Evolutionary conservation across 2,113 vertebrate species (phyloP), one percentile per base, ranked within the genome.

Genomic region (Xyliphius kryptos): DNA sequence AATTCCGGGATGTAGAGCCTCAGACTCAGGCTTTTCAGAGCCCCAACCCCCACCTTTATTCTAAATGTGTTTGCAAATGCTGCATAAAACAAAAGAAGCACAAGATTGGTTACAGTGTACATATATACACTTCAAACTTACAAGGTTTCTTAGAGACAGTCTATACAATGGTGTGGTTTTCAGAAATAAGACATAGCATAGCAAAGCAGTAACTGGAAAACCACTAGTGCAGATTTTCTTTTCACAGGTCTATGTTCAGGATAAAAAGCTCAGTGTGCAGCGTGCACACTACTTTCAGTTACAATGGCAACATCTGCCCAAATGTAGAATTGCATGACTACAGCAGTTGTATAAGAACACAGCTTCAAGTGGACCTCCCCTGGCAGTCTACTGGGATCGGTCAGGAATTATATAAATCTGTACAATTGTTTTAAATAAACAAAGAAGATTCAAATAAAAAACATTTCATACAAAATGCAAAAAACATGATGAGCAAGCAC

Each of bases 61-160:
- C 67, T 63, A 17, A 61, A 55, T 63, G 3, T 65, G 66, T 69
- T 72, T 72, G 71, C 63, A 68, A 77, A 77, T 56, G 71, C 65
- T 79, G 73, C 60, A 70, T 64, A 55, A 56, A 26, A 32, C 59
- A 43, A 51, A 37, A 53, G 20, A 66, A 63, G 67, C n/a, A 57
- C 19, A 10, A 44, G 32, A 66, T 32, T 49, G 70, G 57, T 32
- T 58, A 26, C 21, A 50, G 16, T 50, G 41, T n/a, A 52, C 26
- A 60, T 56, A 67, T 48, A 62, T 61, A 62, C 68, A 67, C 15
- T 43, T 56, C 21, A 21, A 49, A 65, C 21, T 21, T 55, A 56
- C 53, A 15, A 21, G 36, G 53, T 3, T 63, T 55, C 16, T 40
- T 54, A 22, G 12, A 63, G 48, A 51, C n/a, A 8, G 9, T 44